These are phyloP conservation scores for Paradoxurus hermaphroditus DNA, from an alignment of 2,113 vertebrate species.

Conservation along the genomic window DNA sequence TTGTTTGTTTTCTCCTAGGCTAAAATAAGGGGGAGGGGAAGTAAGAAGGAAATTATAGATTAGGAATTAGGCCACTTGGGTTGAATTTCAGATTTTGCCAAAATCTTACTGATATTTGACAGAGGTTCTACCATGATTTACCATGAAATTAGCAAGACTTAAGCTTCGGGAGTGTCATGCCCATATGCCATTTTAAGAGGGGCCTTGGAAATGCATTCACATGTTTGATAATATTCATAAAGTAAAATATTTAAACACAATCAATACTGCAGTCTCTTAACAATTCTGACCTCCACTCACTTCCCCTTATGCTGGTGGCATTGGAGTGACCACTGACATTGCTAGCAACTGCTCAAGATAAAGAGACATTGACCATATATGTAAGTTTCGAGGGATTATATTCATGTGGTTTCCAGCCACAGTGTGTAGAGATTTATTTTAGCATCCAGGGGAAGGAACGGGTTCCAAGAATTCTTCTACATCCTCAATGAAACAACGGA, in stretches of 20 bases:
- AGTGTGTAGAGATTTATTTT: neutral
- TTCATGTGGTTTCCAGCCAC: neutral
- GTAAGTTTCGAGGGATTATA: neutral
- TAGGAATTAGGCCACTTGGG: neutral
- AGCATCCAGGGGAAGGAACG: neutral
- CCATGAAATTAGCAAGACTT: neutral
- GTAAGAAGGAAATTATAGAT: neutral
- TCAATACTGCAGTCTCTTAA: neutral
- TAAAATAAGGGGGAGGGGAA: neutral
- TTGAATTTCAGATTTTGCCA: neutral
- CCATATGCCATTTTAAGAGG: neutral
- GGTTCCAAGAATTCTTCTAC: neutral
- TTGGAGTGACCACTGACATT: neutral
- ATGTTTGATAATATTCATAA: neutral
- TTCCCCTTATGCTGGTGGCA: neutral
- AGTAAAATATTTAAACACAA: slow-evolving; percentile 1
- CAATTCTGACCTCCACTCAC: neutral
- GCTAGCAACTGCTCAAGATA: neutral
- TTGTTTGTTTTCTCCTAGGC: neutral
- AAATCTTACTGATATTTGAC: neutral
- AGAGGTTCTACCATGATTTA: neutral
- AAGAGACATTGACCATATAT: neutral
- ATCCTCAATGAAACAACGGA: neutral
- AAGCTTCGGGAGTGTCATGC: neutral
- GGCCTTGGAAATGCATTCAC: neutral